Percentiles rank a stretch among this genome's conserved stretches.
Evolutionary conservation across 35 echinoderm and acorn worm species (phyloP).

Genomic region (Stichopus chloronotus): DNA sequence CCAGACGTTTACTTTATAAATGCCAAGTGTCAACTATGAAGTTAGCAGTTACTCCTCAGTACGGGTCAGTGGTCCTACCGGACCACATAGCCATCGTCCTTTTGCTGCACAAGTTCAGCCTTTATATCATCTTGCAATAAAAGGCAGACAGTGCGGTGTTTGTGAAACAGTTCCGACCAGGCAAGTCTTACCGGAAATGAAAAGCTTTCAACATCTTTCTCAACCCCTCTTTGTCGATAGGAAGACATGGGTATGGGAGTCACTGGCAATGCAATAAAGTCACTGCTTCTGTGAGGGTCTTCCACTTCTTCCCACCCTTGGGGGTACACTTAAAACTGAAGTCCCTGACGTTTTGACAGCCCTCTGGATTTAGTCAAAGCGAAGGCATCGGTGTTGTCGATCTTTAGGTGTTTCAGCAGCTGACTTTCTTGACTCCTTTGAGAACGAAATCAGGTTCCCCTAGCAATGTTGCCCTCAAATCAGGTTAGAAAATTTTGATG

Average conservation of each 20-base stretch:
- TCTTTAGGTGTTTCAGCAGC: neutral
- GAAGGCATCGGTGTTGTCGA: neutral
- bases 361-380: neutral
- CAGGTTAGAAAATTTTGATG: neutral
- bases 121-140: slow-evolving; percentile 11
- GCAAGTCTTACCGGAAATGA: slow-evolving; percentile 41
- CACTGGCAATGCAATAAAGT: slow-evolving; percentile 44
- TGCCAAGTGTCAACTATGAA: slow-evolving; percentile 44
- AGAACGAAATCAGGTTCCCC: neutral
- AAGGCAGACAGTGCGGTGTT: slow-evolving; percentile 37
- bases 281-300: slow-evolving; percentile 30
- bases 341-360: neutral
- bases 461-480: slow-evolving; percentile 9
- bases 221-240: slow-evolving; percentile 47
- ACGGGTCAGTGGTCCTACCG: slow-evolving; percentile 16
- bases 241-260: slow-evolving; percentile 34
- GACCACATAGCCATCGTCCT: slow-evolving; percentile 59
- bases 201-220: slow-evolving; percentile 27
- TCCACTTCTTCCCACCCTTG: slow-evolving; percentile 34
- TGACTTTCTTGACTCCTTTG: neutral
- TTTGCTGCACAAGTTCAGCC: neutral
- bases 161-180: slow-evolving; percentile 27
- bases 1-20: slow-evolving; percentile 26
- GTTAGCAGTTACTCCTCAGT: slow-evolving; percentile 36
- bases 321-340: slow-evolving; percentile 14